Evolutionary conservation across 2,888 invertebrate species (phyloP).

Genomic region (Psylliodes chrysocephalus): DNA sequence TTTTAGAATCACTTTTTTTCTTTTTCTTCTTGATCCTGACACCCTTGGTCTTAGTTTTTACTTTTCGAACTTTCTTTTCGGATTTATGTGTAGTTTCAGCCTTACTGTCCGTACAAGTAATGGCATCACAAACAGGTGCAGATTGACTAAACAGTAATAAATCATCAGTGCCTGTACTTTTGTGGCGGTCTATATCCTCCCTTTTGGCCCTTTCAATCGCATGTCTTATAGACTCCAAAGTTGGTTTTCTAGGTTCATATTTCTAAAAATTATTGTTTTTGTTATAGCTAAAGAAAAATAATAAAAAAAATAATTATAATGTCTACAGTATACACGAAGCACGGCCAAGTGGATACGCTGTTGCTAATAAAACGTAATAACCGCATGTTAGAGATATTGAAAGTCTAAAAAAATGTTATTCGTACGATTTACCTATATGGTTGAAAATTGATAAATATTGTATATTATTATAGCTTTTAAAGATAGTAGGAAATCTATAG

Average conservation of each 20-base stretch:
- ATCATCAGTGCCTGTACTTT: conserved; percentile 31
- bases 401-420: no score
- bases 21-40: background rate
- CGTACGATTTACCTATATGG: no score
- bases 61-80: conserved; percentile 15
- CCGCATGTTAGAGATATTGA: no score
- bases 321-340: no score
- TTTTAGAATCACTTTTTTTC: background rate
- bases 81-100: background rate
- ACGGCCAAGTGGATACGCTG: no score
- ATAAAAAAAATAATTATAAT: no score
- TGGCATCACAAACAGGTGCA: conserved; percentile 19
- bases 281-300: no score
- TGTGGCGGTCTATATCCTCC: conserved; percentile 21
- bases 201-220: conserved; percentile 30
- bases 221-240: conserved; percentile 31
- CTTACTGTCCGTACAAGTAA: conserved; percentile 15
- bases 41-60: background rate
- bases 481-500: no score
- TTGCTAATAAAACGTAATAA: no score
- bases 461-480: no score
- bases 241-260: conserved; percentile 33
- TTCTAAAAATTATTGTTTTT: no score
- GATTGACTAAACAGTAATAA: background rate
- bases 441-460: no score